These are phyloP conservation scores for Diorhabda carinulata DNA, from an alignment of 1,140 invertebrate species.

Conservation along the genomic window DNA sequence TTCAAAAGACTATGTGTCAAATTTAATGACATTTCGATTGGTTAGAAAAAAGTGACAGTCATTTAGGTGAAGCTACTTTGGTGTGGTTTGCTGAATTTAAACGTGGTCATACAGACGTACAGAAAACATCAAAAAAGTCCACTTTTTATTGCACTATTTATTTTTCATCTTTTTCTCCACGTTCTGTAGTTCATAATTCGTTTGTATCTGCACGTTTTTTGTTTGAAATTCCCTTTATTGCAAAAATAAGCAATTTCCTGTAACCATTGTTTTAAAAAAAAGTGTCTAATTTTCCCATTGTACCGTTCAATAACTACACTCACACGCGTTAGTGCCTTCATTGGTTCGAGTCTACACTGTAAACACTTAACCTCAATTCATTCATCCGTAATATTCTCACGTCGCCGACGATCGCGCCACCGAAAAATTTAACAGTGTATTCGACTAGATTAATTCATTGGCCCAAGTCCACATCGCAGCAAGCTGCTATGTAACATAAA, in stretches of 20 bases:
- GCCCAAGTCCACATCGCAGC: constrained; percentile 20
- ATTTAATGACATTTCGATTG: too few relatives aligned
- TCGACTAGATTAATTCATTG: constrained; percentile 26
- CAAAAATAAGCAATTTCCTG: neutral
- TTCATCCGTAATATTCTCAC: neutral
- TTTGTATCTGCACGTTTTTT: too few relatives aligned
- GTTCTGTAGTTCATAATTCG: too few relatives aligned
- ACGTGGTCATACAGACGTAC: too few relatives aligned
- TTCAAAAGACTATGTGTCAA: too few relatives aligned
- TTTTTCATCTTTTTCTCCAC: too few relatives aligned
- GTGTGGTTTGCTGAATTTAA: too few relatives aligned
- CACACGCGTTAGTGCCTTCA: constrained; percentile 19
- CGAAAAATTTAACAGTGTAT: constrained; percentile 22
- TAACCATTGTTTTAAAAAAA: constrained; percentile 4
- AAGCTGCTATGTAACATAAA: constrained; percentile 23
- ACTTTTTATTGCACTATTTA: too few relatives aligned
- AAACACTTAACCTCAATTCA: neutral
- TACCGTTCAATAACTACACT: constrained; percentile 18
- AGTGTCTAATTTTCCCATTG: neutral
- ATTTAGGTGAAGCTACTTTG: too few relatives aligned
- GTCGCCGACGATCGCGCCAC: neutral
- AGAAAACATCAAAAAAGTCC: too few relatives aligned
- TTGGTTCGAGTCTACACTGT: constrained; percentile 23
- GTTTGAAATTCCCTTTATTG: neutral
- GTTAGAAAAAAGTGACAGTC: too few relatives aligned